A percentile compares a stretch with the other conserved stretches of the same genome.
Evolutionary conservation across 2,888 invertebrate genomes (phyloP).

Genomic region (Microplitis manilae): DNA sequence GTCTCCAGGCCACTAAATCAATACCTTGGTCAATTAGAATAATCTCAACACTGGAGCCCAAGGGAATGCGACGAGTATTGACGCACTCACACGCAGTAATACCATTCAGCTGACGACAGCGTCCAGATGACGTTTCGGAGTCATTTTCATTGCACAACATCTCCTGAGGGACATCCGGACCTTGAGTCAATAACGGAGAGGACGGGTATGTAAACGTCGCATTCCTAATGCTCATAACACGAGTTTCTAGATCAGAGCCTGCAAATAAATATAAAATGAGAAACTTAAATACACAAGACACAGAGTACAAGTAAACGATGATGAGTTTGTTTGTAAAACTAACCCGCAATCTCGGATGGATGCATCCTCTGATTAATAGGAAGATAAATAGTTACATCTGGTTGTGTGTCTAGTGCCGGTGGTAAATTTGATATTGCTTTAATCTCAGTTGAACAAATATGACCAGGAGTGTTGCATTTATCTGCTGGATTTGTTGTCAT

Average conservation of each 20-base stretch:
- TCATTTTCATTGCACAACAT: conserved; percentile 73
- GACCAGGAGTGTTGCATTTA: conserved; percentile 71
- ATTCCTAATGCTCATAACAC: conserved; percentile 77
- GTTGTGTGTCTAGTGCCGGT: conserved; percentile 71
- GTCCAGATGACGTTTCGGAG: conserved; percentile 37
- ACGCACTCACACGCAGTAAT: conserved; percentile 79
- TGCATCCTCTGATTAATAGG: conserved; percentile 77
- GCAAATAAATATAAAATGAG: conserved; percentile 70
- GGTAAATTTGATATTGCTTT: conserved; percentile 74
- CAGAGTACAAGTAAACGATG: background rate
- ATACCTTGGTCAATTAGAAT: conserved; percentile 83
- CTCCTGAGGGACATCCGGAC: conserved; percentile 74
- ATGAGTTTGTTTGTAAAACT: conserved; percentile 21
- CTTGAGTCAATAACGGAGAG: conserved; percentile 84
- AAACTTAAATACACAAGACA: conserved; percentile 8
- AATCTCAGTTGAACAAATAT: conserved; percentile 77
- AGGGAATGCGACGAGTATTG: conserved; percentile 79
- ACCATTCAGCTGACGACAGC: conserved; percentile 54
- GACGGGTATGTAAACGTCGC: conserved; percentile 84
- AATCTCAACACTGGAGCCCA: conserved; percentile 82
- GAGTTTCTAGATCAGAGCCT: conserved; percentile 74
- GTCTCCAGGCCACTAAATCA: background rate
- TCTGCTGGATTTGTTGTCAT: conserved; percentile 66
- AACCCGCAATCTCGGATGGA: conserved; percentile 58
- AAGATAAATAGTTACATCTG: conserved; percentile 78